Evolutionary conservation across 2,888 invertebrate genomes (phyloP), one percentile per base, ranked within the genome.

Genomic region (Chrysodeixis includens): DNA sequence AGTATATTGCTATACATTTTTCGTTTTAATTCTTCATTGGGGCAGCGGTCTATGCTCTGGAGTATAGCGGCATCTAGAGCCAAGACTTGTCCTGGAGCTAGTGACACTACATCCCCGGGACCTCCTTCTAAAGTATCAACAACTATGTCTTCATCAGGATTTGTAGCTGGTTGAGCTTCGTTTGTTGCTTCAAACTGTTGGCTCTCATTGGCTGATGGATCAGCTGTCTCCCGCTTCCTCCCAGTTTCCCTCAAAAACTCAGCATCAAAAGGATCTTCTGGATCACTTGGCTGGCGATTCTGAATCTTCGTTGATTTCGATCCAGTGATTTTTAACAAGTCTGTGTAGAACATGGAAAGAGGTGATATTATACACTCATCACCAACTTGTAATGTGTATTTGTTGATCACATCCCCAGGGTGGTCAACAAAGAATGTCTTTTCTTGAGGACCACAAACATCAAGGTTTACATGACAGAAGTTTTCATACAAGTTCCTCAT

Each of bases 291-390:
- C 68, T 95, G 95, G 3, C 98, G 97, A 56, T 95, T 97, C 84
- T 98, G 98, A 12, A 97, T 96, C 79, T 97, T 97, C 1, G 97
- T 96, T 30, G 94, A 93, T 88, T 98, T 98, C 0, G 93, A 88
- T 0, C 98, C 98, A 0, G 98, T 98, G 16, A 99, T 97, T 83
- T 97, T 97, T 22, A 99, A 96, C 64, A 99, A 93, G 89, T 99
- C 99, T 0, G 98, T 98, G 87, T 97, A 97, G 88, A 99, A 98
- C 68, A 99, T 93, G 74, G 98, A 97, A 30, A 99, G 90, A 0
- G 99, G 98, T 4, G 99, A 98, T 71, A 99, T 97, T 30, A 99
- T 97, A 83, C 98, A 97, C 90, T 99, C 99, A 90, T 99, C 99
- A 0, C 98, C 99, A 6, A 98, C 97, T 95, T 97, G 95, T 40